These are phyloP conservation scores for Stenotaenia linearis DNA, from an alignment of 2,888 invertebrate genomes.

Conservation along the genomic window DNA sequence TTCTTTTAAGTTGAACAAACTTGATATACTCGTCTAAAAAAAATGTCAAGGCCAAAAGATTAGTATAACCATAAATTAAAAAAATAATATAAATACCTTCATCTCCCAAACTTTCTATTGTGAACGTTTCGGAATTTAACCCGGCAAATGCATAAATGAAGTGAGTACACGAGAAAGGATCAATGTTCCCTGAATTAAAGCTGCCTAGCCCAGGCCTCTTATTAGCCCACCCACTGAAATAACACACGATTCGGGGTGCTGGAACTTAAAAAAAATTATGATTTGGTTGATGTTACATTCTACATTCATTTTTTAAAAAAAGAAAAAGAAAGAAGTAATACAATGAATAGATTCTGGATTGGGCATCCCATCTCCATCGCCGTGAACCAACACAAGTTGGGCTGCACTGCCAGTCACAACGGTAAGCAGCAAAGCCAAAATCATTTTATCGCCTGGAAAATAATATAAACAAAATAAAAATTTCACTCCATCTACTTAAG, in stretches of 20 bases:
- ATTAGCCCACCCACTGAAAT: conserved; percentile 35
- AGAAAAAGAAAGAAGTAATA: background rate
- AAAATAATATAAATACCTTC: background rate
- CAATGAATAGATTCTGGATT: background rate
- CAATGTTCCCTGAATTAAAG: conserved; percentile 31
- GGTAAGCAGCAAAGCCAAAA: background rate
- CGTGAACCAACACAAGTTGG: background rate
- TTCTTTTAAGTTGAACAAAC: conserved; percentile 36
- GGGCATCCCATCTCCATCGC: background rate
- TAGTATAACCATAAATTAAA: background rate
- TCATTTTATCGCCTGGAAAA: background rate
- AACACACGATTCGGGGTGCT: conserved; percentile 34
- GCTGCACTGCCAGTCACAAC: background rate
- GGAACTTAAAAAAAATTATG: background rate
- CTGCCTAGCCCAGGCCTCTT: conserved; percentile 30
- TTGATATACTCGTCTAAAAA: conserved; percentile 44
- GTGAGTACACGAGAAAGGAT: conserved; percentile 36
- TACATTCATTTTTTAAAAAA: background rate
- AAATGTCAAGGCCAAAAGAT: background rate
- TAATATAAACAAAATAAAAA: background rate
- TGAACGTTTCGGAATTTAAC: conserved; percentile 32
- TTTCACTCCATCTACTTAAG: background rate
- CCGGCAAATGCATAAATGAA: conserved; percentile 36
- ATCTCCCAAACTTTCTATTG: conserved; percentile 31
- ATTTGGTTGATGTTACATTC: too few relatives aligned